A percentile compares a stretch with the other conserved stretches of the same genome.
Evolutionary conservation across 2,113 vertebrate species (phyloP).

Genomic region (Scophthalmus maximus): DNA sequence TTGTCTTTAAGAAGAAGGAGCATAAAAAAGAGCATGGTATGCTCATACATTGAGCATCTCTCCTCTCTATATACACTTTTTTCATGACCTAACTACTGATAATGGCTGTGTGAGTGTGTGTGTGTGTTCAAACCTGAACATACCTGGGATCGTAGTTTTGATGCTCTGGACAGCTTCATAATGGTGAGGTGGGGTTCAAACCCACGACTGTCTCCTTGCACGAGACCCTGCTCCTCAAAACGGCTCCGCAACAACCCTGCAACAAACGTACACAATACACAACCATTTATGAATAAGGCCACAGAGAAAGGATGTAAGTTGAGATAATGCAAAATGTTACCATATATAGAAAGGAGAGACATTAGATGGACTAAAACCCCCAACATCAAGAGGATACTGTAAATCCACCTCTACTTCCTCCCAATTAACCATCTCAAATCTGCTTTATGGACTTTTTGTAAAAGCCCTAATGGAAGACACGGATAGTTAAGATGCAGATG

Average conservation of each 20-base stretch:
- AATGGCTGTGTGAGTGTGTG: too few species aligned
- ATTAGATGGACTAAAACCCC: not conserved
- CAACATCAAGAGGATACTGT: not conserved
- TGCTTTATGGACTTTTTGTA: not conserved
- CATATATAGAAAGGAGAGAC: not conserved
- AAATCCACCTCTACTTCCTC: not conserved
- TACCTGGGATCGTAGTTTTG: slow-evolving; percentile 88
- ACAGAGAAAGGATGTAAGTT: not conserved
- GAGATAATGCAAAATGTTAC: not conserved
- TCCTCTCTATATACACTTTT: too few species aligned
- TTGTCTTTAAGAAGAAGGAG: too few species aligned
- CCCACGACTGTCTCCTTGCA: slow-evolving; percentile 81
- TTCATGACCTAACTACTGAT: too few species aligned
- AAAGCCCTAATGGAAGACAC: not conserved
- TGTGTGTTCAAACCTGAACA: slow-evolving; percentile 9
- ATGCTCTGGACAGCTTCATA: slow-evolving; percentile 93
- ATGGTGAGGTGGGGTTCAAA: slow-evolving; percentile 97
- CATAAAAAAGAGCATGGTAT: too few species aligned
- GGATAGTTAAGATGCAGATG: slow-evolving; percentile 2
- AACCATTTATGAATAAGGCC: not conserved
- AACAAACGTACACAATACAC: slow-evolving; percentile 45
- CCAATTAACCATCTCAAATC: slow-evolving; percentile 3
- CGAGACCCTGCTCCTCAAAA: slow-evolving; percentile 90
- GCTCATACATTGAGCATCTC: too few species aligned
- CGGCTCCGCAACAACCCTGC: slow-evolving; percentile 85